phyloP scores from a whole-genome alignment of 2,113 vertebrate genomes.

The Nycticebus coucang region DNA sequence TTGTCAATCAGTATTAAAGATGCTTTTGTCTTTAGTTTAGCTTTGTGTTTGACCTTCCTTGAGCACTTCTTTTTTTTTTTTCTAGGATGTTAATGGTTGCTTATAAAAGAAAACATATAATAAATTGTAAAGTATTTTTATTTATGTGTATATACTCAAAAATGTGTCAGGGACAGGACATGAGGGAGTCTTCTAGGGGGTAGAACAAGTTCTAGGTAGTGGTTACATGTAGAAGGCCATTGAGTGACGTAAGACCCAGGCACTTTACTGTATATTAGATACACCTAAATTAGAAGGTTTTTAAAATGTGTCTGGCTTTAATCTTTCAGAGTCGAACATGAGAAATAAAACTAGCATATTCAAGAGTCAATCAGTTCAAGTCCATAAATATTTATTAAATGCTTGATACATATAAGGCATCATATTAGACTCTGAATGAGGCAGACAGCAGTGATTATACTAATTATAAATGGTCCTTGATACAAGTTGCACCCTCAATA shows the following conservation, averaged over 20 bases:
- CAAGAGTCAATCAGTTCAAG: background rate
- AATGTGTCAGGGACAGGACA: background rate
- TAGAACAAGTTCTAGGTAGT: background rate
- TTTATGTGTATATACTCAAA: background rate
- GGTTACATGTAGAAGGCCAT: background rate
- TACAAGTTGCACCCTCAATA: background rate
- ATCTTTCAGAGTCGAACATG: background rate
- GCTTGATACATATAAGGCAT: background rate
- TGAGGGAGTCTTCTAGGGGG: background rate
- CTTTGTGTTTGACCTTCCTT: background rate
- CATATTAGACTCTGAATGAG: background rate
- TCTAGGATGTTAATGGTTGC: background rate
- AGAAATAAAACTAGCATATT: background rate
- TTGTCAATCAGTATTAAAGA: background rate
- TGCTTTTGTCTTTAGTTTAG: background rate
- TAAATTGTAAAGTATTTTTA: background rate
- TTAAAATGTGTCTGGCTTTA: background rate
- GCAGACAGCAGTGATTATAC: background rate
- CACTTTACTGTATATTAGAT: background rate
- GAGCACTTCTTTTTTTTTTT: background rate
- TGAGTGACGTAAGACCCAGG: background rate
- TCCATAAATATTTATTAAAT: background rate
- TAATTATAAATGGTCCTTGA: background rate
- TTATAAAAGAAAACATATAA: background rate
- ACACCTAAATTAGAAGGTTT: background rate